phyloP scores from a whole-genome alignment of 2,888 invertebrate species.

The Ormia ochracea region DNA sequence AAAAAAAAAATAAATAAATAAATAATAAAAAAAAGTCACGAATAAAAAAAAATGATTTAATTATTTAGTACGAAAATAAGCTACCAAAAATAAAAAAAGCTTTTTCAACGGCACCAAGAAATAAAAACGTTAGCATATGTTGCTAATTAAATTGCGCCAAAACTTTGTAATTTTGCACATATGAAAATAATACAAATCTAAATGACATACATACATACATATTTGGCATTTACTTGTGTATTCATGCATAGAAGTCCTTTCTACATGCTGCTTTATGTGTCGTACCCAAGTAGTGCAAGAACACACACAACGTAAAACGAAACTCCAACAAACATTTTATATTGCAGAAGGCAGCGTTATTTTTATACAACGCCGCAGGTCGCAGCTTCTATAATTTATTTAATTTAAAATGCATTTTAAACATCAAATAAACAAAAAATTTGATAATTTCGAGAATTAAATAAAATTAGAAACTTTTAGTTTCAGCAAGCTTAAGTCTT shows the following conservation, averaged over 20 bases:
- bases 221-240: not conserved
- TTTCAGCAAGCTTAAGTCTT: too few relatives aligned
- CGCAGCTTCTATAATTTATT: too few relatives aligned
- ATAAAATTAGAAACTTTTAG: too few relatives aligned
- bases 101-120: not conserved
- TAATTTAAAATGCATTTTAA: too few relatives aligned
- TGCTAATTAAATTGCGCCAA: conserved; percentile 58
- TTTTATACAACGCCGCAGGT: too few relatives aligned
- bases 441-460: too few relatives aligned
- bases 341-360: too few relatives aligned
- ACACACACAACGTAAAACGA: too few relatives aligned
- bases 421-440: too few relatives aligned
- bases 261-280: conserved; percentile 4
- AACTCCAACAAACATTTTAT: too few relatives aligned
- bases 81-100: not conserved
- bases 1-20: not conserved
- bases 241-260: conserved; percentile 15
- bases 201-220: not conserved
- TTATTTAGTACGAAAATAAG: not conserved
- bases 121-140: conserved; percentile 49
- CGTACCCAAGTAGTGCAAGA: conserved; percentile 10
- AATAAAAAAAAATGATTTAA: not conserved
- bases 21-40: not conserved
- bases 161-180: not conserved
- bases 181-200: not conserved